Evolutionary conservation across 2,113 vertebrate species (phyloP).

Genomic region (Gyps fulvus): DNA sequence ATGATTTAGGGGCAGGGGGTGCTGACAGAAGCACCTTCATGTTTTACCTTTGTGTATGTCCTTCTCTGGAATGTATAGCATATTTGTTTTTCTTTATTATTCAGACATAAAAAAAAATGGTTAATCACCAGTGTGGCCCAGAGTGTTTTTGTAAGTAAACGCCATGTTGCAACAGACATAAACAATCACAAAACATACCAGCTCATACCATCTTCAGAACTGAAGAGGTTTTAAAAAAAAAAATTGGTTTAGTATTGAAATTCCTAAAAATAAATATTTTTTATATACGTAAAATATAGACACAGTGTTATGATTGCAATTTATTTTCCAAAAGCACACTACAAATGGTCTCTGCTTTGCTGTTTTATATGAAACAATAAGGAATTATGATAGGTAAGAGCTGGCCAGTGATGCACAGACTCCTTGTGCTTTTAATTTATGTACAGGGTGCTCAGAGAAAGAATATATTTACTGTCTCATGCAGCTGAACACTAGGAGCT

Average conservation of each 20-base stretch:
- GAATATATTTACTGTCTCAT: background rate
- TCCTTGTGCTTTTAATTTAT: slow-evolving; percentile 10
- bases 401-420: background rate
- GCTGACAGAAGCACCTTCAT: background rate
- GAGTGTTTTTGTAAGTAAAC: slow-evolving; percentile 52
- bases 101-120: background rate
- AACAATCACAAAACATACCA: slow-evolving; percentile 16
- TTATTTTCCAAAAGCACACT: background rate
- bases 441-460: background rate
- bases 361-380: background rate
- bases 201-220: background rate
- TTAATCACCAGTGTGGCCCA: slow-evolving; percentile 7
- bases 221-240: background rate
- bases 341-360: background rate
- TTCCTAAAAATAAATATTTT: background rate
- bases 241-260: background rate
- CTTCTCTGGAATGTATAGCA: background rate
- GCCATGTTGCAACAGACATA: slow-evolving; percentile 1
- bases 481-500: background rate
- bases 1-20: background rate
- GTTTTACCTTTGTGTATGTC: background rate
- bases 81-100: slow-evolving; percentile 1
- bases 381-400: background rate
- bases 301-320: background rate
- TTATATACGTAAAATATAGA: background rate